Conservation (phyloP, 2,888 invertebrate species). For the Caenorhabditis wallacei region DNA sequence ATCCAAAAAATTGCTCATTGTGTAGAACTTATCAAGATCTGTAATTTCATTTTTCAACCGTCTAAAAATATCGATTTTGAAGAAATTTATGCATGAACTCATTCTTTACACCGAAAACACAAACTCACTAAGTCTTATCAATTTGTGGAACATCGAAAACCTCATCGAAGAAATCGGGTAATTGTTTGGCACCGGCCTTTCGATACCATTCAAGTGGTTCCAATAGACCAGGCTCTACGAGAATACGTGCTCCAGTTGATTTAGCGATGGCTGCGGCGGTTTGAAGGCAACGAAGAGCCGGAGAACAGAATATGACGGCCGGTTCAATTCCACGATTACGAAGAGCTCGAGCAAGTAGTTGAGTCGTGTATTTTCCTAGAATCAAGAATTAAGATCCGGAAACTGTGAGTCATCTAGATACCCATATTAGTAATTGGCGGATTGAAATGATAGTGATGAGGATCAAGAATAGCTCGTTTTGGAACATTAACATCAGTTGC, state of each 20-base stretch:
- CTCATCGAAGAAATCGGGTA: constrained; percentile 54
- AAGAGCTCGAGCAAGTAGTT: constrained; percentile 57
- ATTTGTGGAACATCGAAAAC: constrained; percentile 36
- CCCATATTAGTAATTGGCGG: constrained; percentile 66
- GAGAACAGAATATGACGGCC: constrained; percentile 57
- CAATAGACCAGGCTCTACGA: constrained; percentile 67
- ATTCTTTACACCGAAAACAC: no score
- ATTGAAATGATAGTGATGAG: constrained; percentile 53
- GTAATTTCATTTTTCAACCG: no score
- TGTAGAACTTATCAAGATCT: no score
- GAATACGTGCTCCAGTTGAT: constrained; percentile 45
- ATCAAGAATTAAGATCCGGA: background rate
- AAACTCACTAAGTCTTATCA: constrained; percentile 51
- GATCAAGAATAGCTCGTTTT: constrained; percentile 31
- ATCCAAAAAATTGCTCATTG: no score
- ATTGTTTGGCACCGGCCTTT: constrained; percentile 42
- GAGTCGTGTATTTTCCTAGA: constrained; percentile 54
- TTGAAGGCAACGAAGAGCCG: constrained; percentile 69
- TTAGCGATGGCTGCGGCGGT: constrained; percentile 65
- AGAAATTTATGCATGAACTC: no score
- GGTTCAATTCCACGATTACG: constrained; percentile 54
- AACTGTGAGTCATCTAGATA: background rate
- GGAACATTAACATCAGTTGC: constrained; percentile 63
- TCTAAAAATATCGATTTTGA: no score
- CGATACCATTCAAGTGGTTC: constrained; percentile 68